A percentile compares a stretch with the other conserved stretches of the same genome.
Conservation (phyloP, 2,797 vertebrate genomes). For the Apodemus agrarius region DNA sequence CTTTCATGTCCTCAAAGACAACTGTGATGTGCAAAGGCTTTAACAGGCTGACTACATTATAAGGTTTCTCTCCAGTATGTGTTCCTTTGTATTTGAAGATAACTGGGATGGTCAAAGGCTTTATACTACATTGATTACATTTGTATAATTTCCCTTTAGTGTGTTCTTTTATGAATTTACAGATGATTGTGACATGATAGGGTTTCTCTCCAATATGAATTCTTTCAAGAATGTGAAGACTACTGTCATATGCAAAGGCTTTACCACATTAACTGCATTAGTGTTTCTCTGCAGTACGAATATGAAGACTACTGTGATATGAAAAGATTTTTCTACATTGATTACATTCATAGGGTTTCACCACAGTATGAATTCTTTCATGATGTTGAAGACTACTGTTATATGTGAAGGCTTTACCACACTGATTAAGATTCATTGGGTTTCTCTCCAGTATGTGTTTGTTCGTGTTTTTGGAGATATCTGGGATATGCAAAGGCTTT, state of each 20-base stretch:
- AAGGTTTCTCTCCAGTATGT: background rate
- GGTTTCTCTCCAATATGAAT: too few species aligned
- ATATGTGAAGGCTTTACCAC: background rate
- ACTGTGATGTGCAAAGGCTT: background rate
- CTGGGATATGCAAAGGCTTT: background rate
- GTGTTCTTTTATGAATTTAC: background rate
- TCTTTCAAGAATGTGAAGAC: too few species aligned
- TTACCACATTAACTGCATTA: background rate
- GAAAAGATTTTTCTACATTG: too few species aligned
- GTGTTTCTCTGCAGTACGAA: background rate
- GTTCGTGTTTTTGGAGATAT: background rate
- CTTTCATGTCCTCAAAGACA: background rate
- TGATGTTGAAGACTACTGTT: background rate
- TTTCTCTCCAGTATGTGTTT: background rate
- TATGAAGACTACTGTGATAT: background rate
- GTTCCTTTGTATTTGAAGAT: background rate
- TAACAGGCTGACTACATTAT: background rate
- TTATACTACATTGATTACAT: background rate
- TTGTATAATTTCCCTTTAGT: background rate
- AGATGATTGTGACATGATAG: background rate
- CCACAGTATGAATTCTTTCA: background rate
- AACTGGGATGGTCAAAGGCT: background rate
- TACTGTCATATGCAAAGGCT: background rate
- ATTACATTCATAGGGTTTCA: background rate
- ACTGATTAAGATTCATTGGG: background rate